Conservation (phyloP, 2,797 vertebrate genomes). For the Erethizon dorsatum region DNA sequence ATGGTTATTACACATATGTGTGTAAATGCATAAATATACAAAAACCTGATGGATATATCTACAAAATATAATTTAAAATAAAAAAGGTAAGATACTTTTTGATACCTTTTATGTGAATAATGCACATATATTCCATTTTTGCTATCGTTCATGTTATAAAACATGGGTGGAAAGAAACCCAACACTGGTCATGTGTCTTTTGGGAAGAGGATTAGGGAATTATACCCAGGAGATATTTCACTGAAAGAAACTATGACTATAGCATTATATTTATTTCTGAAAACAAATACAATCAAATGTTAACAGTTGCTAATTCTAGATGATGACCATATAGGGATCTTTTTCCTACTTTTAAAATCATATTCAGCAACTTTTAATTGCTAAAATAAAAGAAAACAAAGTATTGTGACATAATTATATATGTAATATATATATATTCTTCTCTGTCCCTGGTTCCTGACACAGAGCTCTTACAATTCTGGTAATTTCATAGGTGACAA, state of each 20-base stretch:
- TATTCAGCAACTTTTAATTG: background rate
- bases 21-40: background rate
- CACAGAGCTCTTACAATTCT: background rate
- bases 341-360: background rate
- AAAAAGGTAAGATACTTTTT: background rate
- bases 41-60: background rate
- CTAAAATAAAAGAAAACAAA: background rate
- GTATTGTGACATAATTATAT: background rate
- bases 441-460: background rate
- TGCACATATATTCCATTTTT: background rate
- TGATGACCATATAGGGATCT: background rate
- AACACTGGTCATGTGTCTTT: background rate
- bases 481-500: background rate
- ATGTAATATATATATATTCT: background rate
- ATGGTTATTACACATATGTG: background rate
- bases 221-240: background rate
- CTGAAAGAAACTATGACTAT: background rate
- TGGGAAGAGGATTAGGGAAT: background rate
- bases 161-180: background rate
- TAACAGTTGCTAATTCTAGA: background rate
- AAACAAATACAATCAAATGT: background rate
- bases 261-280: constrained; percentile 49
- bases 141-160: background rate
- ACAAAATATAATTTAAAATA: background rate
- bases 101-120: background rate